Percentiles rank a stretch among this genome's conserved stretches.
Evolutionary conservation across 2,888 invertebrate species (phyloP).

Genomic region (Eupithecia subumbrata): DNA sequence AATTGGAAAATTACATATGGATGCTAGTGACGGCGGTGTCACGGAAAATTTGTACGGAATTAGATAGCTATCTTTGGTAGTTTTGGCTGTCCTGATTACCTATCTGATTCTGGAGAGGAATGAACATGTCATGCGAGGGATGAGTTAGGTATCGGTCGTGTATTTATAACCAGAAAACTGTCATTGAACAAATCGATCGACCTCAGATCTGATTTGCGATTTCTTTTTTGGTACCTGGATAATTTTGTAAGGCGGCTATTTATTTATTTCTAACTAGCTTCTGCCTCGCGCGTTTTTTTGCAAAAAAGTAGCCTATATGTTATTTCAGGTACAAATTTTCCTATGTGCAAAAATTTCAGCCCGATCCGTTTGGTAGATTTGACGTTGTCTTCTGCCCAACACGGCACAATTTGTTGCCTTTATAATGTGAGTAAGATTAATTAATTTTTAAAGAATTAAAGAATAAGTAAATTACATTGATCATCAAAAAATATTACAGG

Average conservation of each 20-base stretch:
- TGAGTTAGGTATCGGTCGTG: not conserved
- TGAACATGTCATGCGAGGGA: not conserved
- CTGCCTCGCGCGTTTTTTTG: no score
- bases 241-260: not conserved
- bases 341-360: no score
- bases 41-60: slow-evolving; percentile 10
- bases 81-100: not conserved
- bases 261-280: not conserved
- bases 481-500: not conserved
- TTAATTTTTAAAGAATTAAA: not conserved
- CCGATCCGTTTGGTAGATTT: no score
- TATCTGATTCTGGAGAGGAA: not conserved
- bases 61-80: slow-evolving; percentile 2
- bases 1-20: slow-evolving; percentile 15
- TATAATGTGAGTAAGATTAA: not conserved
- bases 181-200: not conserved
- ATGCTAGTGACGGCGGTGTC: slow-evolving; percentile 3
- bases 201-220: not conserved
- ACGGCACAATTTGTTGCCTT: no score
- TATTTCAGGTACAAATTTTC: no score
- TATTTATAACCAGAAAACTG: not conserved
- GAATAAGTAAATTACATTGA: not conserved
- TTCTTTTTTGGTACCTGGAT: not conserved
- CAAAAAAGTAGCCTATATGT: no score
- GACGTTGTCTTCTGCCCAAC: no score